Percentiles rank a stretch among this genome's conserved stretches.
phyloP scores from a whole-genome alignment of 2,113 vertebrate genomes.

The Elachura formosa region DNA sequence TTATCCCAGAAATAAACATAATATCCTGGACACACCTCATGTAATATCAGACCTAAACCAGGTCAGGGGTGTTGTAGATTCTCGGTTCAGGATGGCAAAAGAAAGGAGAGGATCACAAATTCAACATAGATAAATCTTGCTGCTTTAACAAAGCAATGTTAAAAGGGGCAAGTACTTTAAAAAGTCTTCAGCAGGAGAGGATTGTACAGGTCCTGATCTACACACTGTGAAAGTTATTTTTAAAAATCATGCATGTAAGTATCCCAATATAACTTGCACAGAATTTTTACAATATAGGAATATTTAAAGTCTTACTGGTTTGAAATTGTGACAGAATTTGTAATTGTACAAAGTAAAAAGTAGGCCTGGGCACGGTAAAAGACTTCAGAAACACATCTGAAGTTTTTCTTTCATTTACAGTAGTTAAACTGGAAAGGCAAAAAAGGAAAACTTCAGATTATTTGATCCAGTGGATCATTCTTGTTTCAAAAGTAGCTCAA shows the following conservation, averaged over 20 bases:
- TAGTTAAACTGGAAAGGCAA: neutral
- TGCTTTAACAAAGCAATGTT: neutral
- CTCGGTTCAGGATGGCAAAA: neutral
- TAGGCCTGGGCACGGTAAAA: neutral
- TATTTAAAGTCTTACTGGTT: neutral
- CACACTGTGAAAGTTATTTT: neutral
- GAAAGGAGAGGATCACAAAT: neutral
- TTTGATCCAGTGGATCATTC: neutral
- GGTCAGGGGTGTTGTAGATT: neutral
- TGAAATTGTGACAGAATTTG: neutral
- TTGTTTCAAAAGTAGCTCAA: neutral
- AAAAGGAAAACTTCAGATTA: neutral
- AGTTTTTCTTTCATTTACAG: neutral
- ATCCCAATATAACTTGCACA: neutral
- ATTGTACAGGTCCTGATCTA: neutral
- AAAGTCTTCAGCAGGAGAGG: neutral
- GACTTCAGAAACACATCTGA: neutral
- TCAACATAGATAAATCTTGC: neutral
- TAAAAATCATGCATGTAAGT: neutral
- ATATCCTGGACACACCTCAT: neutral
- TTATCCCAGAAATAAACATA: neutral
- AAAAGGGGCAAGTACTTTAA: neutral
- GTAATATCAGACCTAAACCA: neutral
- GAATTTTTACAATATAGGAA: neutral
- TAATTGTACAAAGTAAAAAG: neutral